These are phyloP conservation scores for Sprattus sprattus DNA, from an alignment of 2,113 vertebrate species.

Conservation along the genomic window DNA sequence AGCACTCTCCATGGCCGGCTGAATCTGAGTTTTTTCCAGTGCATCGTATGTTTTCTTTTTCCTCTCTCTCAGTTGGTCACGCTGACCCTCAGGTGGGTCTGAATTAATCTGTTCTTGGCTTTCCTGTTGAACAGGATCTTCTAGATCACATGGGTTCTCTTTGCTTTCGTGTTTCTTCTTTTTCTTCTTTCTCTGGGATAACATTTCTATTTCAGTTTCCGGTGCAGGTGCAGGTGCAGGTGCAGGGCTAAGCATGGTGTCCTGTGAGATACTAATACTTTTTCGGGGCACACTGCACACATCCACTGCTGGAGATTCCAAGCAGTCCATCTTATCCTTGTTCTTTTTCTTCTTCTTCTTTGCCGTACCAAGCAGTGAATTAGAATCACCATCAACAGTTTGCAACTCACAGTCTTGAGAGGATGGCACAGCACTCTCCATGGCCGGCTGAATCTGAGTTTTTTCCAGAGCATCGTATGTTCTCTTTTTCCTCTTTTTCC, in stretches of 20 bases:
- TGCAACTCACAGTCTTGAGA: not conserved
- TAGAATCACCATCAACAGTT: not conserved
- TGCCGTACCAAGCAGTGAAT: not conserved
- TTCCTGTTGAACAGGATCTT: not conserved
- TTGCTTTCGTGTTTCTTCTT: not conserved
- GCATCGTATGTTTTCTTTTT: not conserved
- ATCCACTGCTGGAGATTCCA: not conserved
- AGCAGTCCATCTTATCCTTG: not conserved
- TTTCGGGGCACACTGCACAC: not conserved
- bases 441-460: too few species aligned
- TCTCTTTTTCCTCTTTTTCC: constrained; percentile 15
- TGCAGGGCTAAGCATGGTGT: not conserved
- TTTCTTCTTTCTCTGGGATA: constrained; percentile 31
- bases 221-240: not conserved
- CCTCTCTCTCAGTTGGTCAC: not conserved
- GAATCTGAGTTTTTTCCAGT: not conserved
- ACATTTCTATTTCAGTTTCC: not conserved
- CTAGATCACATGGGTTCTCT: not conserved
- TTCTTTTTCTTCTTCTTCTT: not conserved
- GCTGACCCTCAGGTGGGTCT: not conserved
- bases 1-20: not conserved
- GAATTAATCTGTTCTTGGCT: not conserved
- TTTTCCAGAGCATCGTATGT: not conserved
- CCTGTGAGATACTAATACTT: not conserved
- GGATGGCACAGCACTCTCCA: too few species aligned